Conservation (phyloP, 2,113 vertebrate species). For the Vimba vimba region DNA sequence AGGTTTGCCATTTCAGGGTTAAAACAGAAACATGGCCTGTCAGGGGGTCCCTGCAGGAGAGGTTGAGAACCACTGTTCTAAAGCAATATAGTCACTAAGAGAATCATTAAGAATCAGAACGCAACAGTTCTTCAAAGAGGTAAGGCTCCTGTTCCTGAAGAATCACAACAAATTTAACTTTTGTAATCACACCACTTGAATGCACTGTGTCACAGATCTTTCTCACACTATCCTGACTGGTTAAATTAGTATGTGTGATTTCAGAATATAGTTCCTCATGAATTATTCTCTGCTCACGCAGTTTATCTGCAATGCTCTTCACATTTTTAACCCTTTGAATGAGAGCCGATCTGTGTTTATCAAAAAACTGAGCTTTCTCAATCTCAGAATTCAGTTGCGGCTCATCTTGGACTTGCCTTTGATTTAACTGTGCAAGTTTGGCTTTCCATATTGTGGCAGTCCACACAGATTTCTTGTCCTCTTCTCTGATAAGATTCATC, state of each 20-base stretch:
- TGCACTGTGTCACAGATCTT: neutral
- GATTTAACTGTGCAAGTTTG: too few species aligned
- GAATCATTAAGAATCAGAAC: neutral
- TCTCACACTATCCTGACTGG: neutral
- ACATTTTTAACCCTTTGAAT: neutral
- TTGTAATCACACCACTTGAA: neutral
- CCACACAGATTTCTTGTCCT: neutral
- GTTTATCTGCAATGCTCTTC: slow-evolving; percentile 23
- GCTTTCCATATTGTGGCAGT: neutral
- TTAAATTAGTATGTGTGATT: neutral
- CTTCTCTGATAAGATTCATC: slow-evolving; percentile 8
- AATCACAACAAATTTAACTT: neutral
- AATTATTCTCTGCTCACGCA: neutral
- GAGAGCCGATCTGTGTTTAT: neutral
- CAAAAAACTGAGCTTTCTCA: neutral
- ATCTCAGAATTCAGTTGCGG: neutral
- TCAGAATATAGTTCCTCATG: neutral
- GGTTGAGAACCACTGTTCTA: too few species aligned
- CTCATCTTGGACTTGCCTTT: neutral
- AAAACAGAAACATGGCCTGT: too few species aligned
- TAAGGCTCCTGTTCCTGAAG: slow-evolving; percentile 12
- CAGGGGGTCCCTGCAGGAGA: too few species aligned
- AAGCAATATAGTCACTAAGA: neutral
- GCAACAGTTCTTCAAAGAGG: neutral
- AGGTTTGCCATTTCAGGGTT: too few species aligned